phyloP scores from a whole-genome alignment of 2,113 vertebrate genomes.

The Turdus rufiventris region DNA sequence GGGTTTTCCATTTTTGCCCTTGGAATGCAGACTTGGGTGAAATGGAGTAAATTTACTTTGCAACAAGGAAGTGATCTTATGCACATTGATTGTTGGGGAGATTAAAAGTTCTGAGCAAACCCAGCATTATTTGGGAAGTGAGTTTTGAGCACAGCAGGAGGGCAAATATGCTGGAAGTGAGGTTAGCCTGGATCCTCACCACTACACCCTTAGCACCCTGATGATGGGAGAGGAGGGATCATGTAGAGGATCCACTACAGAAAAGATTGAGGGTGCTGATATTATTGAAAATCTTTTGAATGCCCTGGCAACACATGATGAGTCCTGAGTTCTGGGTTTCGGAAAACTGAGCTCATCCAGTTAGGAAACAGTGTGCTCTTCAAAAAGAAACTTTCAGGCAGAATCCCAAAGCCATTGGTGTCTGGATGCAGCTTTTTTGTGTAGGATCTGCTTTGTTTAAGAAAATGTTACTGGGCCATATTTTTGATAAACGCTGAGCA shows the following conservation, averaged over 20 bases:
- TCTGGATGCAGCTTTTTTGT: neutral
- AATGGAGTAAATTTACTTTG: neutral
- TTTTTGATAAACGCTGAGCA: neutral
- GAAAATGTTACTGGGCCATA: neutral
- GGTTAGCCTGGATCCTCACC: neutral
- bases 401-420: neutral
- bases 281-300: neutral
- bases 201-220: neutral
- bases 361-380: neutral
- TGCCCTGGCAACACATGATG: neutral
- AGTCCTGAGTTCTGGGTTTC: neutral
- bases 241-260: neutral
- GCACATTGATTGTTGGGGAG: neutral
- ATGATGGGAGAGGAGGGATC: neutral
- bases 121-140: neutral
- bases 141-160: neutral
- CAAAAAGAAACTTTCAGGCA: neutral
- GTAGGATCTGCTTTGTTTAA: neutral
- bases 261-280: neutral
- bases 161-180: rapidly evolving
- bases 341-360: neutral
- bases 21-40: neutral
- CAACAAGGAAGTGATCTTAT: neutral
- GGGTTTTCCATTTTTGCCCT: neutral
- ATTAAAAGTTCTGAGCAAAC: neutral